Base-by-base conservation (phyloP, 2,888 invertebrate species). In the Eretmocerus hayati region DNA sequence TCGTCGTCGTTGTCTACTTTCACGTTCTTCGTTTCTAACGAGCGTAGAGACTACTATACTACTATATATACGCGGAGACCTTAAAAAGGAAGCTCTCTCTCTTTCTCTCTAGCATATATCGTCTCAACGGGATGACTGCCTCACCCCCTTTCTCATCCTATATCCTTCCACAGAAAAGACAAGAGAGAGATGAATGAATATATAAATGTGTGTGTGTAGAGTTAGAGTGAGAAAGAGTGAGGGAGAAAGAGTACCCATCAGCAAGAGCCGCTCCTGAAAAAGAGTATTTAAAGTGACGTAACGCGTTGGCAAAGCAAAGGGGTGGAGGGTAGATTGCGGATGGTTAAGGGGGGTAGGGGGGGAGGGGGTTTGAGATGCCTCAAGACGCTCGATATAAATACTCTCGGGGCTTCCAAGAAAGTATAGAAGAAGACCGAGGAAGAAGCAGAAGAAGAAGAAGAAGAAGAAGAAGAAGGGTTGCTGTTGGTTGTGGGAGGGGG, bases 311-410 rank as follows among this genome's bases (percentile, higher is more conserved):
- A n/a, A 36, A 45, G 48, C 13, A 38, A n/a, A 40, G 35, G n/a
- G n/a, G n/a, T n/a, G n/a, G 30, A 30, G 31, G 35, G 47, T 19
- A 42, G 48, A 53, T 48, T 48, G 41, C 46, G 45, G 46, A 44
- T 51, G 42, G 39, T 45, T 38, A 45, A 44, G 52, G 50, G 48
- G n/a, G n/a, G n/a, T n/a, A n/a, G n/a, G n/a, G n/a, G n/a, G n/a
- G n/a, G n/a, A n/a, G n/a, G n/a, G n/a, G n/a, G n/a, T 54, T 61
- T 62, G 62, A 61, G 66, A 68, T 69, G 67, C 69, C 69, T 70
- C 69, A 71, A 71, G 69, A 67, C 70, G 71, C 69, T 71, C 71
- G 68, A 70, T 70, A 66, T 66, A 66, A 65, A 66, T 66, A 64
- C 66, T 64, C 58, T 37, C 31, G 47, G 15, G 45, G 36, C 19